Base-by-base conservation (phyloP, 2,888 invertebrate species). In the Thera britannica region DNA sequence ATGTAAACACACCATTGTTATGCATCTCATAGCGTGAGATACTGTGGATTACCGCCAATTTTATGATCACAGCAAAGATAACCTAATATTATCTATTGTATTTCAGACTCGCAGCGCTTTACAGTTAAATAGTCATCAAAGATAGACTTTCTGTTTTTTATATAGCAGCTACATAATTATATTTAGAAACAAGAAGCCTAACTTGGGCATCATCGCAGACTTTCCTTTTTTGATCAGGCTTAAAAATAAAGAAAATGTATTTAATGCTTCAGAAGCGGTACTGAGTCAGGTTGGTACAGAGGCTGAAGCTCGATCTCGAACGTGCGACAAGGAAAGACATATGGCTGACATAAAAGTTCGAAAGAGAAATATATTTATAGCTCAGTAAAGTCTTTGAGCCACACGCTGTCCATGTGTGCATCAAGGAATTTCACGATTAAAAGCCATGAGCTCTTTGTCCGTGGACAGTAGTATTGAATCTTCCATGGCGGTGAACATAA, bases 241-340 rank as follows among this genome's bases (percentile, higher is more conserved):
- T 76, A 82, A 82, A 82, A 78, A 80, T 76, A 85, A 84, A 81
- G 74, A 82, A 80, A 75, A 75, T 72, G 72, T 70, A 70, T 75
- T 75, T 71, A 83, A 82, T 81, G 80, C 83, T 83, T 81, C 82
- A 79, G 83, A 84, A 86, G 83, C 84, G 84, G 81, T 83, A 83
- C 81, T 76, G 79, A 78, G 76, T 75, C 73, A 75, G 75, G 77
- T 81, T 79, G 78, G 80, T 79, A 74, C 79, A 80, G 85, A 85
- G 86, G 83, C 86, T 87, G 87, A 70, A 81, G 75, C 74, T 74
- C 70, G 71, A 74, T 75, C 72, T 75, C 72, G 76, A 75, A 73
- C 67, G 83, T 76, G 77, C 69, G 81, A 88, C 75, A 80, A 81
- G 82, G 86, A 87, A 73, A 79, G 79, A 80, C 61, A 79, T 79